Conservation (phyloP, 35 echinoderm and acorn worm species). For the Lytechinus pictus region DNA sequence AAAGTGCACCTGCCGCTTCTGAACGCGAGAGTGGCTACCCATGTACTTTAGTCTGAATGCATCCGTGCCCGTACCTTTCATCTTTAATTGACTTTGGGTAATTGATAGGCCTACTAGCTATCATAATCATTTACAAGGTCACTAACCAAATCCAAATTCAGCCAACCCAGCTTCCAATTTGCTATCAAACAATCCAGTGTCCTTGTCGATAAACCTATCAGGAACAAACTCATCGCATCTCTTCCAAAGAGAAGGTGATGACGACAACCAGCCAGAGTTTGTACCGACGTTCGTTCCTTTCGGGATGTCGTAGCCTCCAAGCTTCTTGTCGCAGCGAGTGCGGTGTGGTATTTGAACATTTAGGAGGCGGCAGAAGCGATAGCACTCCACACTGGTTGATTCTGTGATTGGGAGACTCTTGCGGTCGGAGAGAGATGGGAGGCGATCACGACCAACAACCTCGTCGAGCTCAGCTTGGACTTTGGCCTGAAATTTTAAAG, state of each 20-base stretch:
- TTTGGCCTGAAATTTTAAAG: not conserved
- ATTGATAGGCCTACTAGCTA: too few species aligned
- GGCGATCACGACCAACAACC: constrained; percentile 67
- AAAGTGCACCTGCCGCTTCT: too few species aligned
- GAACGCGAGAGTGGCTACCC: too few species aligned
- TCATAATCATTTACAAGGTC: not conserved
- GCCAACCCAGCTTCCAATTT: constrained; percentile 33
- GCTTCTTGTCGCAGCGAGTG: constrained; percentile 32
- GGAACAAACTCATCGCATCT: constrained; percentile 61
- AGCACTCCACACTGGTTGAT: constrained; percentile 59
- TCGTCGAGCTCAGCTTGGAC: constrained; percentile 59
- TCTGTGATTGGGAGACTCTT: constrained; percentile 66
- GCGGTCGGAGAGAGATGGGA: constrained; percentile 65
- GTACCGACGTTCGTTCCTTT: constrained; percentile 62
- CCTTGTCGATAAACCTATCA: constrained; percentile 60
- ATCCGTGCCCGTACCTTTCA: too few species aligned
- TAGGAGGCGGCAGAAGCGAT: constrained; percentile 49
- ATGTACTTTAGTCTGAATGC: too few species aligned
- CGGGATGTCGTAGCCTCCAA: constrained; percentile 63
- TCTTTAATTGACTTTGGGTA: too few species aligned
- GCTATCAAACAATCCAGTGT: constrained; percentile 18
- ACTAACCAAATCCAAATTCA: constrained; percentile 60
- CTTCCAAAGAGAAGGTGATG: constrained; percentile 45
- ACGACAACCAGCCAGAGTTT: constrained; percentile 52
- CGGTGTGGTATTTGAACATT: constrained; percentile 59